Conservation (phyloP, 2,113 vertebrate species). For the Emydura subglobosa region DNA sequence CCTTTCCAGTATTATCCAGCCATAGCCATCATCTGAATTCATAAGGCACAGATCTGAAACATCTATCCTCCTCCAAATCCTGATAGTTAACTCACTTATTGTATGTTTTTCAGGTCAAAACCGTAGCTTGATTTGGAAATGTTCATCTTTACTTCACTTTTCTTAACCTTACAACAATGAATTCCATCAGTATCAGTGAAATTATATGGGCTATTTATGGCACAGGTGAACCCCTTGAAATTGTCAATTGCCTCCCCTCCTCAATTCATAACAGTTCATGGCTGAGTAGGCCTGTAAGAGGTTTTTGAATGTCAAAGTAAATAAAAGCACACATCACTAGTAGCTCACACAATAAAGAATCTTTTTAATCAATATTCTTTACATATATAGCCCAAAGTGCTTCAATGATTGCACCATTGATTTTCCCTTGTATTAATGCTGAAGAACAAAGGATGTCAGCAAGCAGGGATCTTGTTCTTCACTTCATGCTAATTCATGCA, state of each 20-base stretch:
- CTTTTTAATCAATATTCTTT: background rate
- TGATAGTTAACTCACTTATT: background rate
- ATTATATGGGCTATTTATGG: background rate
- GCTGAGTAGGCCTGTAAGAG: background rate
- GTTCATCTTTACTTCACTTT: background rate
- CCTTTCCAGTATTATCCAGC: background rate
- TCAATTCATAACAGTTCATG: background rate
- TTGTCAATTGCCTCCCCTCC: background rate
- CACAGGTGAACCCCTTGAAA: background rate
- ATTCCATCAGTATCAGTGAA: background rate
- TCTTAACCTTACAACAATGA: background rate
- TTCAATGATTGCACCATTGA: background rate
- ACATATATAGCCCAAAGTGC: background rate
- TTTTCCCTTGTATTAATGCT: background rate
- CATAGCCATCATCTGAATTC: background rate
- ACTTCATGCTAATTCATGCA: background rate
- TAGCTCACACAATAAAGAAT: background rate
- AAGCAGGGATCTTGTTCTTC: background rate
- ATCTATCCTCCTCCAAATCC: background rate
- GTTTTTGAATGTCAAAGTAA: background rate
- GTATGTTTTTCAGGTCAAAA: background rate
- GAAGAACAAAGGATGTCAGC: background rate
- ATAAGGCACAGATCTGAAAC: background rate
- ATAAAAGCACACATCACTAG: background rate
- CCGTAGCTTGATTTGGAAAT: background rate